These are phyloP conservation scores for Hypotaenidia okinawae DNA, from an alignment of 2,797 vertebrate genomes.

Conservation along the genomic window DNA sequence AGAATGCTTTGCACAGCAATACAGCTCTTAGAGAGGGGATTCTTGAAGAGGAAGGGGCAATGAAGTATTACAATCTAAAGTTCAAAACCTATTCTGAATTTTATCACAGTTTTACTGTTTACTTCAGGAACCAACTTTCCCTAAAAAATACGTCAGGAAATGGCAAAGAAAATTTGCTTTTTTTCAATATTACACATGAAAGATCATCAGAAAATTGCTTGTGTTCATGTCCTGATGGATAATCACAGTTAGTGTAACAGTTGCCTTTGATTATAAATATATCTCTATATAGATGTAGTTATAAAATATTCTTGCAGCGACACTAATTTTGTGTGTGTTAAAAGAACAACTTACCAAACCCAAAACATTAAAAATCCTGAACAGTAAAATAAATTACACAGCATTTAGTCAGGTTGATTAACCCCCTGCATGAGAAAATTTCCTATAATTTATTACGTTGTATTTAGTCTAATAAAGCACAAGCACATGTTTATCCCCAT, in stretches of 20 bases:
- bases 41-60: neutral
- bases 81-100: neutral
- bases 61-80: neutral
- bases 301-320: neutral
- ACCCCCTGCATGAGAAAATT: neutral
- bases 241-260: neutral
- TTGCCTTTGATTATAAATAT: neutral
- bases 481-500: neutral
- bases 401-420: neutral
- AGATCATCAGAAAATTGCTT: neutral
- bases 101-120: neutral
- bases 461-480: constrained; percentile 16
- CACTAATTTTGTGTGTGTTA: neutral
- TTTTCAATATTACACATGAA: neutral
- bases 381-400: neutral
- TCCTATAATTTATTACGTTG: constrained; percentile 38
- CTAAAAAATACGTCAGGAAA: neutral
- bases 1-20: neutral
- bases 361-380: neutral
- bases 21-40: neutral
- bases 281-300: neutral
- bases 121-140: neutral
- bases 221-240: neutral
- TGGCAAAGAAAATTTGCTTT: neutral
- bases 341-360: neutral